These are phyloP conservation scores for Drosophila tristis DNA, from an alignment of 1,140 invertebrate genomes.

Conservation along the genomic window DNA sequence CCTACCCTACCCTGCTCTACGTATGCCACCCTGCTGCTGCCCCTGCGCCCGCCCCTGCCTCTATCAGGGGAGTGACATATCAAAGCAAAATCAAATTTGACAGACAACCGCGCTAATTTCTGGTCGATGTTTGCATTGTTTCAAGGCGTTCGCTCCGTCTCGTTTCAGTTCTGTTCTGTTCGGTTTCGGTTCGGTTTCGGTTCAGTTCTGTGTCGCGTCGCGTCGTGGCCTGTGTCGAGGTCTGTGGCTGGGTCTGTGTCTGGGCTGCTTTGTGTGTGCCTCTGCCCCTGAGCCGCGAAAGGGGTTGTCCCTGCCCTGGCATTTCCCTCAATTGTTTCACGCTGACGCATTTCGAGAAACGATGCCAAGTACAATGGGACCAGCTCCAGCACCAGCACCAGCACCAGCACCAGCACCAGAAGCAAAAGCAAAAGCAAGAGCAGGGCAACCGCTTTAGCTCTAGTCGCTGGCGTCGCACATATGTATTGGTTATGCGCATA, in stretches of 20 bases:
- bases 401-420: no score
- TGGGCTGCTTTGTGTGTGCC: constrained; percentile 1
- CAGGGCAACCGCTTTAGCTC: no score
- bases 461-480: background rate
- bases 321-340: constrained; percentile 64
- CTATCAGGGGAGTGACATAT: constrained; percentile 59
- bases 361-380: constrained; percentile 20
- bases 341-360: constrained; percentile 64
- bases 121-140: constrained; percentile 80
- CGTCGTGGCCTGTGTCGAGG: constrained; percentile 8
- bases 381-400: background rate
- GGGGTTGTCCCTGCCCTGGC: constrained; percentile 12
- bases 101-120: constrained; percentile 83
- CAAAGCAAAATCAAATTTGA: constrained; percentile 82
- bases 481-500: constrained; percentile 11
- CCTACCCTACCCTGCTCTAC: no score
- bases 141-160: constrained; percentile 68
- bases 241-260: background rate
- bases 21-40: background rate
- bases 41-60: background rate
- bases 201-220: background rate
- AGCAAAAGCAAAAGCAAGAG: no score
- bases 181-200: constrained; percentile 4
- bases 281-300: constrained; percentile 9
- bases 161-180: constrained; percentile 11